Evolutionary conservation across 2,113 vertebrate genomes (phyloP), one percentile per base, ranked within the genome.

Genomic region (Bos indicus): DNA sequence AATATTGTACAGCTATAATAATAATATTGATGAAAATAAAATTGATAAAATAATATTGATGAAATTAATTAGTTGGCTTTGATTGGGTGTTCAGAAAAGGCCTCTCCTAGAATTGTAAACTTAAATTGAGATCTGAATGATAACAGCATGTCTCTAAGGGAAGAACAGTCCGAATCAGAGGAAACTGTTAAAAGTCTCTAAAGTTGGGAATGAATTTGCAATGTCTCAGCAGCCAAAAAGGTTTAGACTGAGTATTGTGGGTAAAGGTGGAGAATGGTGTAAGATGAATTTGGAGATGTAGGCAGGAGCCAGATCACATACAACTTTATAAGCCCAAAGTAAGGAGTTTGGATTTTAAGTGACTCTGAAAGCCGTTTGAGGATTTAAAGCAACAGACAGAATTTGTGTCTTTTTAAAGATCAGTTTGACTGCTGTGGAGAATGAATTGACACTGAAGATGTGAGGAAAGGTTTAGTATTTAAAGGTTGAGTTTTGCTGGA

Each of bases 321-420:
- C 87, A 71, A 81, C 36, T 95, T 71, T 88, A 15, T 81, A 92
- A 74, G 40, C 43, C 43, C 77, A 30, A 13, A 84, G 60, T 83
- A 82, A 74, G 16, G 62, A 81, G 23, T 88, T 89, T 59, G 40
- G 46, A 57, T 92, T 92, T 94, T 92, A 92, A 92, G 14, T 94
- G 52, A 92, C 30, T 33, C 7, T 89, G 60, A 30, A 83, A 67
- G 40, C 36, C 48, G 67, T 67, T 91, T 74, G 17, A 95, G 33
- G 9, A 25, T 89, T 95, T 89, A 89, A 89, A 92, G 48, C 51
- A 78, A 51, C 94, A 11, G 46, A 48, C 80, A 90, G 17, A 77
- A 78, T 67, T 95, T 54, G 36, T 88, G 23, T 91, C 67, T 94
- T 93, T 95, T 95, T 54, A 85, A 90, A 67, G 57, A 95, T 46